A percentile compares a stretch with the other conserved stretches of the same genome.
Conservation (phyloP, 2,797 vertebrate species). For the Salarias fasciatus region DNA sequence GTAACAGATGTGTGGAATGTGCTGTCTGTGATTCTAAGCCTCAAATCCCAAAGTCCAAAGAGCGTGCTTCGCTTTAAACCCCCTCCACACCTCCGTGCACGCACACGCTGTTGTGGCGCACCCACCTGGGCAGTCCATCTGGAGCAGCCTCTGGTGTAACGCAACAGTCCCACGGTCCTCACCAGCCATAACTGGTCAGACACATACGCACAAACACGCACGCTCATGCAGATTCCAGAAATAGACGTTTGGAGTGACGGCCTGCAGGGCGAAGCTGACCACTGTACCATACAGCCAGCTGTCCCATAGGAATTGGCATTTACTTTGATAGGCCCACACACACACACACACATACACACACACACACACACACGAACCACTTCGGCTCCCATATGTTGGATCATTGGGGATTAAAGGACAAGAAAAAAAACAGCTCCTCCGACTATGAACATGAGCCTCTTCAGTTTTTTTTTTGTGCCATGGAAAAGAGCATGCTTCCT, state of each 20-base stretch:
- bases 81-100: too few species aligned
- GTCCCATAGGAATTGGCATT: slow-evolving; percentile 63
- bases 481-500: too few species aligned
- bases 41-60: too few species aligned
- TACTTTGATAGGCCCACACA: slow-evolving; percentile 34
- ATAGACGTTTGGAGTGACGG: slow-evolving; percentile 55
- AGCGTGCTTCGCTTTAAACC: neutral
- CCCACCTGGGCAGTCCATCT: slow-evolving; percentile 39
- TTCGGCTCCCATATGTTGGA: too few species aligned
- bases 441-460: too few species aligned
- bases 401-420: too few species aligned
- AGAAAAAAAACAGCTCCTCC: too few species aligned
- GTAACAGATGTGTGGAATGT: slow-evolving; percentile 25
- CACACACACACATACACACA: neutral
- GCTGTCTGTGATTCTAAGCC: neutral
- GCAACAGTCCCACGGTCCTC: slow-evolving; percentile 9
- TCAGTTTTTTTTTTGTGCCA: too few species aligned
- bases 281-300: slow-evolving; percentile 60
- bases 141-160: slow-evolving; percentile 51
- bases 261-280: slow-evolving; percentile 60
- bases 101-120: too few species aligned
- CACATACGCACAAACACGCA: slow-evolving; percentile 28
- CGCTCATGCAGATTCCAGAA: slow-evolving; percentile 33
- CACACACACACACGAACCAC: too few species aligned
- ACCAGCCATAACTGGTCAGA: slow-evolving; percentile 52